Evolutionary conservation across 2,888 invertebrate species (phyloP), one percentile per base, ranked within the genome.

Genomic region (Dolichopus griseipennis): DNA sequence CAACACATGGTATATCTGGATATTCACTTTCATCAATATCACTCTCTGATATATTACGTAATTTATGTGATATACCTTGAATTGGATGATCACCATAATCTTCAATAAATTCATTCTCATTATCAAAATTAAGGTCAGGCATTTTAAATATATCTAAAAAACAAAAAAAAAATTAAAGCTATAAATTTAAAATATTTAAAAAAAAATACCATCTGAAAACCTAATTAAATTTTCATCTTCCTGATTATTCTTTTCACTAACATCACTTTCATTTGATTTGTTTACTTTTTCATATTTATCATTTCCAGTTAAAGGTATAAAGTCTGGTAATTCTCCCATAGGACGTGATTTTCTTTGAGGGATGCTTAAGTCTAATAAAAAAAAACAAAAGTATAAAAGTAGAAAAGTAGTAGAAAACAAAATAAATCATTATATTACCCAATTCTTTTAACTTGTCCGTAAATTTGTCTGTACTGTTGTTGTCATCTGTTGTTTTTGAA

Each of bases 301-400:
- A 61, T 8, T 4, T 7, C n/a, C 68, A 9, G 41, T 67, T 12
- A 78, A 70, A 1, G 79, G 77, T 72, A 81, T 81, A 27, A 75
- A 75, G 67, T 81, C 81, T 0, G 78, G 79, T n/a, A 79, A 67
- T 27, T 71, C 63, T 0, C 74, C 76, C 76, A 77, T 73, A 69
- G 75, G 73, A 0, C 74, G 71, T 1, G 68, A 22, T 12, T 64
- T 37, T 18, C 18, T 52, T 52, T 7, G 15, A 52, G 52, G 52
- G 1, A 18, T 52, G 2, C 52, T 52, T 1, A 52, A 52, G 18
- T 52, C 52, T 52, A 18, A 2, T 7, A 37, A 52, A 15, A n/a
- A 5, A 5, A 27, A 27, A 27, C 3, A 27, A 27, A 27, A 27
- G 5, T 4, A 4, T 27, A 27, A 27, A 27, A 4, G 27, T 4